These are phyloP conservation scores for Chauna torquata DNA, from an alignment of 2,113 vertebrate genomes.

Conservation along the genomic window DNA sequence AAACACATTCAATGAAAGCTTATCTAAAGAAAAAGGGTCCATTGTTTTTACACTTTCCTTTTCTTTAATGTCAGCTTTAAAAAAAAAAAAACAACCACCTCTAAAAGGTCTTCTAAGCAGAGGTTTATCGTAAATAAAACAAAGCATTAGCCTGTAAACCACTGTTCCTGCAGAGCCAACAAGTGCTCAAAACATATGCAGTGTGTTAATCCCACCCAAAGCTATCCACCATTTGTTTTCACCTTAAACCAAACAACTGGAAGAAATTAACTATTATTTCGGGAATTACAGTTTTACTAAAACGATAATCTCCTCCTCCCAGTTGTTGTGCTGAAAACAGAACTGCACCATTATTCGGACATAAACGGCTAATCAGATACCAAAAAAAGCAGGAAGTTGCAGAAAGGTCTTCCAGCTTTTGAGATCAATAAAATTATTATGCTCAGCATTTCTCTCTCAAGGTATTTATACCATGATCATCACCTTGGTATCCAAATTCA, in stretches of 20 bases:
- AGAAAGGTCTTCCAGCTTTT: background rate
- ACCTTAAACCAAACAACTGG: background rate
- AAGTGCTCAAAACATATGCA: background rate
- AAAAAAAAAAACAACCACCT: background rate
- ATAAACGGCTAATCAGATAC: background rate
- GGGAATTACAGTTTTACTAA: background rate
- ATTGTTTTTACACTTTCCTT: slow-evolving; percentile 6
- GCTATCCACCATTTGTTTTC: background rate
- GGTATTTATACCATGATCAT: slow-evolving; percentile 12
- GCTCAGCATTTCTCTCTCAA: slow-evolving; percentile 6
- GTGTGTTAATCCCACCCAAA: background rate
- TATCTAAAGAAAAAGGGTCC: background rate
- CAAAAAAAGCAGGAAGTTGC: background rate
- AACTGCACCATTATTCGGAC: background rate
- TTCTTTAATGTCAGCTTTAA: background rate
- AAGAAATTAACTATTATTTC: background rate
- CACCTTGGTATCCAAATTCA: background rate
- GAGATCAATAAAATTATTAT: slow-evolving; percentile 44
- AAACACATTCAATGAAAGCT: slow-evolving; percentile 15
- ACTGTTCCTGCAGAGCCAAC: background rate
- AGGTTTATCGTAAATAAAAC: background rate
- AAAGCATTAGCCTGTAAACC: background rate
- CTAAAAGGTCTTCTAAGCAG: background rate
- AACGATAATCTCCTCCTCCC: background rate
- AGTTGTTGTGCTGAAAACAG: background rate